A percentile compares a stretch with the other conserved stretches of the same genome.
Conservation (phyloP, 1,140 invertebrate species). For the Diprion similis region DNA sequence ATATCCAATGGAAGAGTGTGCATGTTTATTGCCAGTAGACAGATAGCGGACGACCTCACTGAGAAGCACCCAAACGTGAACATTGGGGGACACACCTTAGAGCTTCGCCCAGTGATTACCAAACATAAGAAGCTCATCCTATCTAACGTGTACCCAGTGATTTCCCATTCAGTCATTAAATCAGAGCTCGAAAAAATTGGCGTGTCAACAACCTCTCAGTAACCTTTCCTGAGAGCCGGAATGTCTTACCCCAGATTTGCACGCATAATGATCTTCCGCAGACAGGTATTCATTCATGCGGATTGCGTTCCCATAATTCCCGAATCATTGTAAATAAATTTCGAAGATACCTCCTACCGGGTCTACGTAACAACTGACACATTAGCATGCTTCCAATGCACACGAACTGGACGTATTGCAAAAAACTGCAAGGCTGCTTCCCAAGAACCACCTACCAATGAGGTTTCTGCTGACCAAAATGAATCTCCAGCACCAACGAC, state of each 20-base stretch:
- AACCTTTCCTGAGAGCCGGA: constrained; percentile 21
- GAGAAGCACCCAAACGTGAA: constrained; percentile 2
- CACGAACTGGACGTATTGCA: constrained; percentile 24
- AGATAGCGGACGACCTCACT: constrained; percentile 8
- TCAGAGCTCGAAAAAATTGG: constrained; percentile 16
- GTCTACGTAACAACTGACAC: constrained; percentile 27
- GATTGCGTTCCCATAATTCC: constrained; percentile 14
- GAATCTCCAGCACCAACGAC: not conserved
- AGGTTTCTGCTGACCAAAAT: not conserved
- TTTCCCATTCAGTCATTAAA: constrained; percentile 20
- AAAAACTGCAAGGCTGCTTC: too few relatives aligned
- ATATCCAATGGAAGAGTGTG: constrained; percentile 19
- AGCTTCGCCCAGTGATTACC: constrained; percentile 20
- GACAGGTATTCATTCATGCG: constrained; percentile 19
- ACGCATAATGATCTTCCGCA: constrained; percentile 26
- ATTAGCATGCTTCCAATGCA: constrained; percentile 25
- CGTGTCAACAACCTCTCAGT: constrained; percentile 13
- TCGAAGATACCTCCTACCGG: constrained; percentile 21
- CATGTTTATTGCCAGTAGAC: constrained; percentile 11
- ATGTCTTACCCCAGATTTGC: constrained; percentile 18
- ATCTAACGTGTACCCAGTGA: constrained; percentile 30
- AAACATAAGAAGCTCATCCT: constrained; percentile 20
- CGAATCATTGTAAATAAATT: constrained; percentile 21
- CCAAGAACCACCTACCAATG: not conserved
- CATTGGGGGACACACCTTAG: constrained; percentile 12